Percentiles rank a stretch among this genome's conserved stretches.
Conservation (phyloP, 2,113 vertebrate genomes). For the Anoplopoma fimbria region DNA sequence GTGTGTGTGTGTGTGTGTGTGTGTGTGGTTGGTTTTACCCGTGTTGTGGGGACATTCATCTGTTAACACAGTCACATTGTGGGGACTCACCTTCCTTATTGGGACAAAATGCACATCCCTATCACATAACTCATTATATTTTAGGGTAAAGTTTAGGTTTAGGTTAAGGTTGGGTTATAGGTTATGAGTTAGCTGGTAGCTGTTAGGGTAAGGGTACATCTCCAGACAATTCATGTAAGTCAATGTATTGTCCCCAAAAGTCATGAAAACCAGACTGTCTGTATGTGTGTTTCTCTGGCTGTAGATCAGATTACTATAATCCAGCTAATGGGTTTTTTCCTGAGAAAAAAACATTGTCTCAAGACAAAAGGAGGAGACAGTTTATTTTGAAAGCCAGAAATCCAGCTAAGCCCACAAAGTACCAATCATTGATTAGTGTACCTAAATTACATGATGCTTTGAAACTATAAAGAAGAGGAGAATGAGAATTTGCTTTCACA, state of each 20-base stretch:
- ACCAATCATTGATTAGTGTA: not conserved
- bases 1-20: not conserved
- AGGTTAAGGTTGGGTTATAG: no score
- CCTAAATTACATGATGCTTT: not conserved
- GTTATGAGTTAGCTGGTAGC: no score
- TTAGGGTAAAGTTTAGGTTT: no score
- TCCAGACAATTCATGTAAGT: no score
- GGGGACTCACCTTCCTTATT: not conserved
- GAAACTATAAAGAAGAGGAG: not conserved
- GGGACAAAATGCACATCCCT: not conserved
- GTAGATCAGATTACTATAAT: not conserved
- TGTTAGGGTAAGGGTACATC: no score
- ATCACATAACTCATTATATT: not conserved
- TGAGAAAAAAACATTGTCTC: not conserved
- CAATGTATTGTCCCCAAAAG: no score
- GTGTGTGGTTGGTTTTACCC: not conserved
- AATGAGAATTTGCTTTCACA: no score
- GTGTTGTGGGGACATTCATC: not conserved
- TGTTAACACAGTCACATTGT: not conserved
- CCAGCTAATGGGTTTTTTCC: slow-evolving; percentile 6
- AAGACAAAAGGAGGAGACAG: no score
- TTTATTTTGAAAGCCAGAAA: not conserved
- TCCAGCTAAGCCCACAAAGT: not conserved
- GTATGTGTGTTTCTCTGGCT: slow-evolving; percentile 8
- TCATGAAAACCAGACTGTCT: not conserved